These are phyloP conservation scores for Parnassius glacialis DNA, from an alignment of 2,888 invertebrate genomes.

Conservation along the genomic window DNA sequence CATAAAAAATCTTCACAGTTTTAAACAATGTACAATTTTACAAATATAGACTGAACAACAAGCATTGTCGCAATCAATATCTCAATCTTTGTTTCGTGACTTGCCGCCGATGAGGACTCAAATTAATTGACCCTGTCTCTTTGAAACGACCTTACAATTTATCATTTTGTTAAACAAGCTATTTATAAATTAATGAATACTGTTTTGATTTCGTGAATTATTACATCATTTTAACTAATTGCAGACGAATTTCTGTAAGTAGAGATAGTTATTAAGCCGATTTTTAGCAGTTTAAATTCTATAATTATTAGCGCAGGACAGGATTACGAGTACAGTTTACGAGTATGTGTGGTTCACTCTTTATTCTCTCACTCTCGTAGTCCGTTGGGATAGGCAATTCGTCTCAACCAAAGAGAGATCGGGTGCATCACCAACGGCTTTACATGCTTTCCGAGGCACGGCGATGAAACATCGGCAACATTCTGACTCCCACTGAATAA, in stretches of 20 bases:
- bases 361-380: no score
- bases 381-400: no score
- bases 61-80: constrained; percentile 17
- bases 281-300: not conserved
- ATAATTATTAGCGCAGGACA: not conserved
- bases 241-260: not conserved
- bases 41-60: not conserved
- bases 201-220: constrained; percentile 38
- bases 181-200: constrained; percentile 48
- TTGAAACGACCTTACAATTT: constrained; percentile 52
- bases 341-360: no score
- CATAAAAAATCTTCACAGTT: no score
- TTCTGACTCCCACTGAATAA: no score
- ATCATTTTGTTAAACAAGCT: constrained; percentile 53
- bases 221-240: constrained; percentile 27
- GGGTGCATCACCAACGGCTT: no score
- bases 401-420: no score
- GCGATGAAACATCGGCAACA: no score
- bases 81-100: constrained; percentile 45
- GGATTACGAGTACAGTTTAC: no score
- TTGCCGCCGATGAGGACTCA: constrained; percentile 42
- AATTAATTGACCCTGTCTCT: constrained; percentile 58
- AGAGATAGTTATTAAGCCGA: no score
- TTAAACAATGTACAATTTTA: constrained; percentile 2
- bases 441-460: no score